A percentile compares a stretch with the other conserved stretches of the same genome.
These are phyloP conservation scores for Lichenostomus cassidix DNA, from an alignment of 2,113 vertebrate genomes.

Conservation along the genomic window DNA sequence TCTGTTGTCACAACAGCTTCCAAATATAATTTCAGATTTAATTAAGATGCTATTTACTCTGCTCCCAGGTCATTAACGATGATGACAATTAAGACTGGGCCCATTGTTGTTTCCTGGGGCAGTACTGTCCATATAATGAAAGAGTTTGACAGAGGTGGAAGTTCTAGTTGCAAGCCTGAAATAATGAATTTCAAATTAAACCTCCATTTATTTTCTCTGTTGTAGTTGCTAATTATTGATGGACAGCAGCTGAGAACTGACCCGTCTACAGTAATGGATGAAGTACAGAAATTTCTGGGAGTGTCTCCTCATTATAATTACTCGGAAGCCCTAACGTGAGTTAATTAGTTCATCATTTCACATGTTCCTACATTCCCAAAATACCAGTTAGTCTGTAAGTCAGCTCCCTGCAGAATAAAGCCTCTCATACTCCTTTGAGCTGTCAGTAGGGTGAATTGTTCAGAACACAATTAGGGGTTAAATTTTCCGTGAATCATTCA, in stretches of 20 bases:
- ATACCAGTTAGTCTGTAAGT: neutral
- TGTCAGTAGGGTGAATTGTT: neutral
- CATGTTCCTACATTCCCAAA: neutral
- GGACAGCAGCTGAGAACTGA: slow-evolving; percentile 93
- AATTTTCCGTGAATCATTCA: neutral
- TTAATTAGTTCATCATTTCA: slow-evolving; percentile 39
- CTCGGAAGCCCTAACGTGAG: slow-evolving; percentile 95
- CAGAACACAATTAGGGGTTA: neutral
- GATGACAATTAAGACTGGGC: neutral
- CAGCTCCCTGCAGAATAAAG: neutral
- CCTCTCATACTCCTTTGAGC: neutral
- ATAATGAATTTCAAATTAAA: neutral
- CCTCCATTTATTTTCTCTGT: neutral
- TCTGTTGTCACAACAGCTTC: neutral
- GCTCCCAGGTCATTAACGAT: slow-evolving; percentile 10
- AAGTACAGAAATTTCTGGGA: slow-evolving; percentile 95
- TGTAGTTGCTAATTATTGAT: slow-evolving; percentile 92
- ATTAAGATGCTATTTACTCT: slow-evolving; percentile 4
- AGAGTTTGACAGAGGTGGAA: neutral
- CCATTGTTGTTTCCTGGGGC: neutral
- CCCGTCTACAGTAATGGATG: slow-evolving; percentile 92
- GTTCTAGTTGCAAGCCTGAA: neutral
- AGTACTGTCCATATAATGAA: neutral
- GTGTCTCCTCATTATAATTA: slow-evolving; percentile 95
- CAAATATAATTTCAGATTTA: neutral